phyloP scores from a whole-genome alignment of 2,113 vertebrate species.

The Oncorhynchus masou region DNA sequence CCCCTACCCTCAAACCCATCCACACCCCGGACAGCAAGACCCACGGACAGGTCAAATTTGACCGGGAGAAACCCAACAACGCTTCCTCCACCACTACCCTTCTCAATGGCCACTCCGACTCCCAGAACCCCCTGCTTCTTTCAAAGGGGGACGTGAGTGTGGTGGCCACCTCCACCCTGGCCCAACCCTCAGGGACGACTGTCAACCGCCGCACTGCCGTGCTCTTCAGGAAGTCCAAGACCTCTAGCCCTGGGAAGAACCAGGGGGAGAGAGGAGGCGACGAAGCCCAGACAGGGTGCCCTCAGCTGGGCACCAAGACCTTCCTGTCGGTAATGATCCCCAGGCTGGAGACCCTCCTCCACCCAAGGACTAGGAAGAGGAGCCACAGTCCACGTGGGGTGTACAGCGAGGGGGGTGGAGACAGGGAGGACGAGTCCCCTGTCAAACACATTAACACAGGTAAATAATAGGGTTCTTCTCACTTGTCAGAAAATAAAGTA shows the following conservation, averaged over 20 bases:
- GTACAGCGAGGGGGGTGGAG: slow-evolving; percentile 77
- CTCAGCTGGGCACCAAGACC: slow-evolving; percentile 92
- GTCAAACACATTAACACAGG: slow-evolving; percentile 89
- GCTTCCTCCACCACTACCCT: slow-evolving; percentile 69
- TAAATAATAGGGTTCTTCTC: slow-evolving; percentile 59
- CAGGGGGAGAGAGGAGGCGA: slow-evolving; percentile 19
- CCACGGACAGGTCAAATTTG: slow-evolving; percentile 79
- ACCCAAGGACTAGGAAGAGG: slow-evolving; percentile 94
- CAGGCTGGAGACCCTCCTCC: slow-evolving; percentile 94
- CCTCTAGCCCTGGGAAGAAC: slow-evolving; percentile 83
- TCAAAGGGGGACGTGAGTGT: slow-evolving; percentile 81
- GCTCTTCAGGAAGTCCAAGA: slow-evolving; percentile 94
- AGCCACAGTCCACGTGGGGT: slow-evolving; percentile 82
- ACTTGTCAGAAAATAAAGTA: background rate
- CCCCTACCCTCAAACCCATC: slow-evolving; percentile 95
- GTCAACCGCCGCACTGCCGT: slow-evolving; percentile 89
- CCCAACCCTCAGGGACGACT: slow-evolving; percentile 82
- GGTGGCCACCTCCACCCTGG: slow-evolving; percentile 84
- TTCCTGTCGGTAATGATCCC: slow-evolving; percentile 98
- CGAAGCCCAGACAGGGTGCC: slow-evolving; percentile 81
- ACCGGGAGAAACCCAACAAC: slow-evolving; percentile 67
- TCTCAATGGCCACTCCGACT: slow-evolving; percentile 85
- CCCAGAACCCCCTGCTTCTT: slow-evolving; percentile 76
- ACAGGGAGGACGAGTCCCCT: slow-evolving; percentile 82
- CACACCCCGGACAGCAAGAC: slow-evolving; percentile 81